A percentile compares a stretch with the other conserved stretches of the same genome.
phyloP scores from a whole-genome alignment of 1,140 invertebrate genomes.

The Psilanteris sp. region DNA sequence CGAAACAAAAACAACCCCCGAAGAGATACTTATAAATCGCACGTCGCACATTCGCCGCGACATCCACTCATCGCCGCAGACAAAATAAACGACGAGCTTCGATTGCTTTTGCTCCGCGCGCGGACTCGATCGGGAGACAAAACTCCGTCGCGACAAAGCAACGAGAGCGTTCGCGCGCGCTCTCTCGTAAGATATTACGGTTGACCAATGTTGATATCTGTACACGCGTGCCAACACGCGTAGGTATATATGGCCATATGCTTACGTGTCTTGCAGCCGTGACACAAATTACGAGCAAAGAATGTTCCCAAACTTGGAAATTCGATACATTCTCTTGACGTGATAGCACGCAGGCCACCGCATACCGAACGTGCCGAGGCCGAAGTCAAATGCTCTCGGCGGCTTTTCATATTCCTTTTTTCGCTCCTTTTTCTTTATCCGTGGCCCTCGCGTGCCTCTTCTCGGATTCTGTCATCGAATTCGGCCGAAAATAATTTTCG shows the following conservation, averaged over 20 bases:
- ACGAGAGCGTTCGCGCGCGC: not conserved
- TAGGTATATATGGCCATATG: slow-evolving; percentile 62
- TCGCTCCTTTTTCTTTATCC: not conserved
- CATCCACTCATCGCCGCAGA: too few relatives aligned
- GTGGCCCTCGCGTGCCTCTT: too few relatives aligned
- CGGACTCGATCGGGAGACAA: too few relatives aligned
- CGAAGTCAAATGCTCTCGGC: slow-evolving; percentile 36
- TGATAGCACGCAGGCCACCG: slow-evolving; percentile 58
- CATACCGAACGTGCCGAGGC: slow-evolving; percentile 61
- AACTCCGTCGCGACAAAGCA: too few relatives aligned
- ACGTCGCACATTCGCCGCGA: too few relatives aligned
- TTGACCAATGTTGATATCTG: slow-evolving; percentile 51
- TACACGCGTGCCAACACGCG: slow-evolving; percentile 54
- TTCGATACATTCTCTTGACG: slow-evolving; percentile 61
- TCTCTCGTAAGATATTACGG: slow-evolving; percentile 55
- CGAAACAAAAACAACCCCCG: too few relatives aligned
- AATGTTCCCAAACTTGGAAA: slow-evolving; percentile 66
- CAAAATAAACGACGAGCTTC: too few relatives aligned
- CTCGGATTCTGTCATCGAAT: too few relatives aligned
- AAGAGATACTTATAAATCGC: too few relatives aligned
- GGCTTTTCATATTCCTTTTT: slow-evolving; percentile 22
- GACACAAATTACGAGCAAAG: slow-evolving; percentile 64
- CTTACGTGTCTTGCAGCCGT: slow-evolving; percentile 61
- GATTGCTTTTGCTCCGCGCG: too few relatives aligned
- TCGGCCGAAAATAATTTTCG: too few relatives aligned